Evolutionary conservation across 2,113 vertebrate species (phyloP).

Genomic region (Tragelaphus imberbis): DNA sequence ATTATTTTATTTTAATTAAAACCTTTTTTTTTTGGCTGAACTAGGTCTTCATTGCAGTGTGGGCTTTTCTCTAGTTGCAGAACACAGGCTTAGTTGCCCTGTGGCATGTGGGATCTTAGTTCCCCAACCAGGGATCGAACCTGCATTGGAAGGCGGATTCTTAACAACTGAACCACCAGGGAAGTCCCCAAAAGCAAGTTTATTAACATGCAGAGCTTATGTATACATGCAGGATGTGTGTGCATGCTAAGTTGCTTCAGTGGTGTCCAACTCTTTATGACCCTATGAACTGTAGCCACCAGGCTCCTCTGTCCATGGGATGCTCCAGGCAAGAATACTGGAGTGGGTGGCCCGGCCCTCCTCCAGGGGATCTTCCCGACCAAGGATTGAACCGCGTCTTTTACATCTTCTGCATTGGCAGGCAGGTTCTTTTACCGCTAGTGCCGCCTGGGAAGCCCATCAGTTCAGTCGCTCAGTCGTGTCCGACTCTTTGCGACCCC

Average conservation of each 20-base stretch:
- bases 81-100: not conserved
- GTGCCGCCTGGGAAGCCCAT: not conserved
- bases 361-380: not conserved
- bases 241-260: not conserved
- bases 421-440: not conserved
- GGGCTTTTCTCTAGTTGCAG: not conserved
- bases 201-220: not conserved
- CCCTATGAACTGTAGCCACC: not conserved
- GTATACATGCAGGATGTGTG: not conserved
- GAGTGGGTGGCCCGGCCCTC: not conserved
- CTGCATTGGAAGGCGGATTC: not conserved
- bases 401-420: not conserved
- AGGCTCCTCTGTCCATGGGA: not conserved
- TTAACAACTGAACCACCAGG: not conserved
- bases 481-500: not conserved
- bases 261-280: not conserved
- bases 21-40: not conserved
- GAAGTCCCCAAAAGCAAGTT: not conserved
- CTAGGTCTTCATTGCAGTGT: not conserved
- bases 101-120: not conserved
- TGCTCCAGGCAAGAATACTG: not conserved
- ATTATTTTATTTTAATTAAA: not conserved
- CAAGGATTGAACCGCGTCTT: not conserved
- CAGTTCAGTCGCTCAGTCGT: not conserved
- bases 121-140: not conserved